Evolutionary conservation across 1,140 invertebrate species (phyloP).

Genomic region (Drosophila trapezifrons): DNA sequence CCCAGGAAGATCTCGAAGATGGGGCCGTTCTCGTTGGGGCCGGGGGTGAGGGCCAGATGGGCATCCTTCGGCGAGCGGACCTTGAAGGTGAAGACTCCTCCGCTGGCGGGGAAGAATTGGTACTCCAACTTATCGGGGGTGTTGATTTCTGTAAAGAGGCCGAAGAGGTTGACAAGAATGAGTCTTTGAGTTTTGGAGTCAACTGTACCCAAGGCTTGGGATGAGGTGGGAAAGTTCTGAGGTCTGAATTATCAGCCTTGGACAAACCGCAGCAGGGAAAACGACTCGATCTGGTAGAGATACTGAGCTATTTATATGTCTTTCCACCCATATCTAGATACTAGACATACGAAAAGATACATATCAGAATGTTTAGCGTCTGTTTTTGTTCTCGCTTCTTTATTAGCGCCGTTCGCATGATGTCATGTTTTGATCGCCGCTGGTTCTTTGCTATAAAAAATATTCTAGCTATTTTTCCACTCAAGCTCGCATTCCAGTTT

Average conservation of each 20-base stretch:
- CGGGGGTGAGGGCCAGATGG: slow-evolving; percentile 90
- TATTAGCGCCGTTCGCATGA: slow-evolving; percentile 56
- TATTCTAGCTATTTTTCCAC: slow-evolving; percentile 51
- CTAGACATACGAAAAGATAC: slow-evolving; percentile 7
- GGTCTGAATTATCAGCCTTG: slow-evolving; percentile 16
- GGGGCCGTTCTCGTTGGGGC: slow-evolving; percentile 88
- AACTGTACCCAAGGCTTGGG: slow-evolving; percentile 25
- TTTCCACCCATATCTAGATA: slow-evolving; percentile 8
- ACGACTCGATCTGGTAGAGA: slow-evolving; percentile 19
- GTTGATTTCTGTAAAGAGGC: slow-evolving; percentile 86
- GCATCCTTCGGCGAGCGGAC: slow-evolving; percentile 91
- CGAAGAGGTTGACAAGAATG: slow-evolving; percentile 19
- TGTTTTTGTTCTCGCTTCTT: slow-evolving; percentile 57
- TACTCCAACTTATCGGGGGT: slow-evolving; percentile 93
- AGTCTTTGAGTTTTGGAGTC: neutral
- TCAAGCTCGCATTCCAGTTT: slow-evolving; percentile 27
- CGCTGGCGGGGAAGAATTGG: slow-evolving; percentile 89
- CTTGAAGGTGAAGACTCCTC: slow-evolving; percentile 89
- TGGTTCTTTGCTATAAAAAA: slow-evolving; percentile 31
- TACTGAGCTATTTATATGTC: slow-evolving; percentile 31
- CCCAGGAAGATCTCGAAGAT: slow-evolving; percentile 93
- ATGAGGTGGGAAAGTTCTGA: slow-evolving; percentile 15
- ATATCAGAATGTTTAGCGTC: slow-evolving; percentile 49
- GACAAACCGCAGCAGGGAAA: slow-evolving; percentile 4
- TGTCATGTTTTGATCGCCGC: slow-evolving; percentile 61